These are phyloP conservation scores for Tarsius wallacei DNA, from an alignment of 2,797 vertebrate genomes.

Conservation along the genomic window DNA sequence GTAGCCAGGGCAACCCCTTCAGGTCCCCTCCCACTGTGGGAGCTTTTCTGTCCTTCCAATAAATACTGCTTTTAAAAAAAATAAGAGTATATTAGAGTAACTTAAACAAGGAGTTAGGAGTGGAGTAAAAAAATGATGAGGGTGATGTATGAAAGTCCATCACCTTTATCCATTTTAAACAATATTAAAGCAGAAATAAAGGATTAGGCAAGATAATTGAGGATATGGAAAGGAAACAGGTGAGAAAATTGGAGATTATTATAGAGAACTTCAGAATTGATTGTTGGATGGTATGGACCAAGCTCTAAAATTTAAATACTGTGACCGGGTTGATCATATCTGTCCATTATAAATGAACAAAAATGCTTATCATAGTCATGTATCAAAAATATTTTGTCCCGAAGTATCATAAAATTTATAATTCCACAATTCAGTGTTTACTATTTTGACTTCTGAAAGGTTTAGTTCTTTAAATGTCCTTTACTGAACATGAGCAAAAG, in stretches of 20 bases:
- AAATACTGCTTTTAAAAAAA: too few relatives aligned
- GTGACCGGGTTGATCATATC: fast-evolving
- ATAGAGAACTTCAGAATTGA: fast-evolving
- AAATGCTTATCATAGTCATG: too few relatives aligned
- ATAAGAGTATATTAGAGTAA: neutral
- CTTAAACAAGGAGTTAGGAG: neutral
- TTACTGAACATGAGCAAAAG: neutral
- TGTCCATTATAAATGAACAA: fast-evolving
- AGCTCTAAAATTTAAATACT: too few relatives aligned
- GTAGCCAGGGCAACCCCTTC: too few relatives aligned
- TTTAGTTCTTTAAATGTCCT: neutral
- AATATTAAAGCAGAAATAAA: neutral
- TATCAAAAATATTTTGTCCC: neutral
- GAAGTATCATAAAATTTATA: neutral
- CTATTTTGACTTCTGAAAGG: neutral
- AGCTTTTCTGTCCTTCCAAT: too few relatives aligned
- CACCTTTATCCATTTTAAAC: neutral
- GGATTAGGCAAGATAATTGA: neutral
- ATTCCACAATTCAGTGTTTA: neutral
- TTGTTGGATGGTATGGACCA: neutral
- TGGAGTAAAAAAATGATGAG: neutral
- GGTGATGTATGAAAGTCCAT: too few relatives aligned
- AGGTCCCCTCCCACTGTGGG: too few relatives aligned
- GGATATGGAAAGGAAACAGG: neutral
- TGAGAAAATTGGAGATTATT: neutral